Conservation (phyloP, 2,113 vertebrate genomes). For the Heptranchias perlo region DNA sequence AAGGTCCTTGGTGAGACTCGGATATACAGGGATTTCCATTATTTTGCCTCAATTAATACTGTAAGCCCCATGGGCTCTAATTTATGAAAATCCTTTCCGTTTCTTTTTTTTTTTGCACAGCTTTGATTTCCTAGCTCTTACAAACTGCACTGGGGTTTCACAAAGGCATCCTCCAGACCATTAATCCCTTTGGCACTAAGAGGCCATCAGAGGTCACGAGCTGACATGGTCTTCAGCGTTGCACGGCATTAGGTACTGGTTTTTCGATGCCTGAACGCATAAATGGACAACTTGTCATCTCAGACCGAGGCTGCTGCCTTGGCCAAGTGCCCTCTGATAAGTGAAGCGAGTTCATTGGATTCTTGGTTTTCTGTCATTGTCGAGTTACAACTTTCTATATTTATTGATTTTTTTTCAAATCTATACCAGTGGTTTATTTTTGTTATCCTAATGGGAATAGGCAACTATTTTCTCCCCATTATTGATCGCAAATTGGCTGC, state of each 20-base stretch:
- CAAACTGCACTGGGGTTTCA: slow-evolving; percentile 50
- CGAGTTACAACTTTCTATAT: neutral
- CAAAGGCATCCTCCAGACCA: slow-evolving; percentile 50
- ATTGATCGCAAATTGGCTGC: too few species aligned
- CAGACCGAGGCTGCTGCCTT: neutral
- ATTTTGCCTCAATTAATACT: slow-evolving; percentile 59
- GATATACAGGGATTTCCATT: slow-evolving; percentile 49
- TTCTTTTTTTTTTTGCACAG: slow-evolving; percentile 58
- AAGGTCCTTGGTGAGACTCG: slow-evolving; percentile 49
- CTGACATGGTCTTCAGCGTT: neutral
- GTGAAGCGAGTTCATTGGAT: neutral
- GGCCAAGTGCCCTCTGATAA: neutral
- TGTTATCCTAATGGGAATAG: too few species aligned
- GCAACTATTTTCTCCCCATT: too few species aligned
- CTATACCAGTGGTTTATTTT: too few species aligned
- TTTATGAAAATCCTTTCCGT: slow-evolving; percentile 54
- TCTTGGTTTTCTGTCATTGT: neutral
- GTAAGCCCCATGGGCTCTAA: slow-evolving; percentile 56
- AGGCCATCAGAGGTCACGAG: neutral
- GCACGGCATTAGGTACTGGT: neutral
- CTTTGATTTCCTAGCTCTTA: slow-evolving; percentile 66
- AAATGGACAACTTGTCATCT: neutral
- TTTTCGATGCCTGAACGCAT: neutral
- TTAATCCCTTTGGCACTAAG: slow-evolving; percentile 48
- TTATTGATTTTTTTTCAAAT: neutral